These are phyloP conservation scores for Encarsia formosa DNA, from an alignment of 2,888 invertebrate species.

Conservation along the genomic window DNA sequence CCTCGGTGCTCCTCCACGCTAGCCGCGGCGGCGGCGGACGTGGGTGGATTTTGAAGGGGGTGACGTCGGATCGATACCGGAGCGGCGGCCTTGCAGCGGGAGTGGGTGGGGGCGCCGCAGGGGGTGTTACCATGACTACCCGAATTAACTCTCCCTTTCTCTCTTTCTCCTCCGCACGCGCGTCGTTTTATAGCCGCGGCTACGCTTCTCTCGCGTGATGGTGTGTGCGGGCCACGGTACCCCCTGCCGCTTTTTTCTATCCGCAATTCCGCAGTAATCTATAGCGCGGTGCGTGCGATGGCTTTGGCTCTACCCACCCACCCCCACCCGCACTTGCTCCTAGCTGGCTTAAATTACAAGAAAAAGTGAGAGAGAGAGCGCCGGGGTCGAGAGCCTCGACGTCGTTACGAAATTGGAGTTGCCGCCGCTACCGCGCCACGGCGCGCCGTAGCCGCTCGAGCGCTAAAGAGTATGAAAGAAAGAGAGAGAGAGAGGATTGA, in stretches of 20 bases:
- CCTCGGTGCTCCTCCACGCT: no score
- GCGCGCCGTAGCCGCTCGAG: neutral
- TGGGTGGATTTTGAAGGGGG: neutral
- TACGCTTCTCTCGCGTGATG: neutral
- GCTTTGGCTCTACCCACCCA: no score
- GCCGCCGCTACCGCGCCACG: constrained; percentile 2
- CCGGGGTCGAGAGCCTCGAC: constrained; percentile 24
- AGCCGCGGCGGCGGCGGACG: no score
- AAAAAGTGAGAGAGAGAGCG: constrained; percentile 12
- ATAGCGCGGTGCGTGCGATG: no score
- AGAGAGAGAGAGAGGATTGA: constrained; percentile 1
- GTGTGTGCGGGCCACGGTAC: no score
- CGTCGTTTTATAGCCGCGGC: neutral
- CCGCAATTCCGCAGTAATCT: no score
- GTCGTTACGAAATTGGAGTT: constrained; percentile 27
- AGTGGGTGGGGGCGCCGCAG: constrained; percentile 43
- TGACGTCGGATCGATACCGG: neutral
- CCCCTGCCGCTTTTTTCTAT: no score
- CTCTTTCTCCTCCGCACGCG: no score
- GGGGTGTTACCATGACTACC: constrained; percentile 46
- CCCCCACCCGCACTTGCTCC: no score
- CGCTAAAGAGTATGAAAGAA: neutral
- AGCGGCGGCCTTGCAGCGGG: constrained; percentile 18
- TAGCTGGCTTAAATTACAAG: neutral
- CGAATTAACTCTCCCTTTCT: neutral